phyloP scores from a whole-genome alignment of 2,888 invertebrate genomes.

The Lasioglossum zephyrum region DNA sequence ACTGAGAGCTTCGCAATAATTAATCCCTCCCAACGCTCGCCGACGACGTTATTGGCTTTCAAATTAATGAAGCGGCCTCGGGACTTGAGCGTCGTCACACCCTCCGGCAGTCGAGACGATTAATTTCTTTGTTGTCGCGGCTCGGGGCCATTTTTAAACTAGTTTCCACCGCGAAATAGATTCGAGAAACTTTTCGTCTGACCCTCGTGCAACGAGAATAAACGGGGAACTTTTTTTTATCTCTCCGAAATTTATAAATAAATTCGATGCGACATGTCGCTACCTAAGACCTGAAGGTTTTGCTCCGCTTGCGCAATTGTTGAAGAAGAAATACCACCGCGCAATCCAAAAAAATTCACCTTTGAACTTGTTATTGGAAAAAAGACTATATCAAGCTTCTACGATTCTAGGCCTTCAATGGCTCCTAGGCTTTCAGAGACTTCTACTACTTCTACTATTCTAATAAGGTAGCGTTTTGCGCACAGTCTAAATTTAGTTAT shows the following conservation, averaged over 20 bases:
- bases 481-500: background rate
- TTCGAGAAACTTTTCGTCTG: background rate
- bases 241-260: slow-evolving; percentile 6
- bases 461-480: background rate
- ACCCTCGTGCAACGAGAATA: background rate
- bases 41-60: background rate
- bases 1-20: background rate
- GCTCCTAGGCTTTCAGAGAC: background rate
- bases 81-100: background rate
- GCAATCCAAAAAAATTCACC: background rate
- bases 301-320: background rate
- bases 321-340: too few species aligned
- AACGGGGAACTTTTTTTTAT: background rate
- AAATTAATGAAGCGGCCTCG: background rate
- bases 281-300: too few species aligned
- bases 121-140: background rate
- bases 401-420: background rate
- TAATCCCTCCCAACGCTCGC: background rate
- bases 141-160: background rate
- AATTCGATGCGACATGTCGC: background rate
- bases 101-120: background rate
- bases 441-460: background rate
- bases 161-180: background rate
- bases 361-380: background rate
- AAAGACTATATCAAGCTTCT: background rate